phyloP scores from a whole-genome alignment of 92 coral and sea anemone species.

The Palythoa heliodiscus region DNA sequence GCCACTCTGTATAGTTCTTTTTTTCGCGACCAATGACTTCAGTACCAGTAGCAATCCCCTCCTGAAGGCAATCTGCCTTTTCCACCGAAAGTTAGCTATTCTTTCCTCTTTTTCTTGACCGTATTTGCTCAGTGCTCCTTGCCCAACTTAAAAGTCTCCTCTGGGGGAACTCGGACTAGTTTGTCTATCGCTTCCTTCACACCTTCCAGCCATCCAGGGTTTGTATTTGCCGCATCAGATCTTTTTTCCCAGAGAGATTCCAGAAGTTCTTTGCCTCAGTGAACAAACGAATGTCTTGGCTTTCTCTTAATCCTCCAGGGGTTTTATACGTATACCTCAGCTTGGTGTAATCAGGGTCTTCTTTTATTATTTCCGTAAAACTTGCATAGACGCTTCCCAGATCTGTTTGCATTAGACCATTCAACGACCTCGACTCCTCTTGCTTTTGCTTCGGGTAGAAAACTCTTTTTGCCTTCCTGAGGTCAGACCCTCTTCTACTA shows the following conservation, averaged over 20 bases:
- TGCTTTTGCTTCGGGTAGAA: neutral
- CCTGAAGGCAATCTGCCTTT: neutral
- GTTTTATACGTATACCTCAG: neutral
- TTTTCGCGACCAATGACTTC: neutral
- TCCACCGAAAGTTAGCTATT: neutral
- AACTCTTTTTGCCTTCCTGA: neutral
- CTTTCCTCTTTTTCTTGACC: neutral
- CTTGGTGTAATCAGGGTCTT: neutral
- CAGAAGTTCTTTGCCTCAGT: neutral
- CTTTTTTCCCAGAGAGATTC: conserved; percentile 6
- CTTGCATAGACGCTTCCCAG: neutral
- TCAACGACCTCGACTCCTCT: neutral
- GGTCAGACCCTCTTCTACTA: neutral
- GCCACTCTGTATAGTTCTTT: neutral
- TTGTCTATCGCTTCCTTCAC: neutral
- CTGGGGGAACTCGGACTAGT: neutral
- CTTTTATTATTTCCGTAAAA: neutral
- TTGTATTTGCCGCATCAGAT: neutral
- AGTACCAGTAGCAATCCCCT: neutral
- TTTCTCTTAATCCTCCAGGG: neutral
- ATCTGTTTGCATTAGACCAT: neutral
- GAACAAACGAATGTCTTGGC: neutral
- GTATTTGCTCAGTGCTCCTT: neutral
- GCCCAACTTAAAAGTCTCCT: neutral
- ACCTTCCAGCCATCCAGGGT: neutral